Percentiles rank a stretch among this genome's conserved stretches.
phyloP scores from a whole-genome alignment of 2,888 invertebrate genomes.

The Exocentrus adspersus region DNA sequence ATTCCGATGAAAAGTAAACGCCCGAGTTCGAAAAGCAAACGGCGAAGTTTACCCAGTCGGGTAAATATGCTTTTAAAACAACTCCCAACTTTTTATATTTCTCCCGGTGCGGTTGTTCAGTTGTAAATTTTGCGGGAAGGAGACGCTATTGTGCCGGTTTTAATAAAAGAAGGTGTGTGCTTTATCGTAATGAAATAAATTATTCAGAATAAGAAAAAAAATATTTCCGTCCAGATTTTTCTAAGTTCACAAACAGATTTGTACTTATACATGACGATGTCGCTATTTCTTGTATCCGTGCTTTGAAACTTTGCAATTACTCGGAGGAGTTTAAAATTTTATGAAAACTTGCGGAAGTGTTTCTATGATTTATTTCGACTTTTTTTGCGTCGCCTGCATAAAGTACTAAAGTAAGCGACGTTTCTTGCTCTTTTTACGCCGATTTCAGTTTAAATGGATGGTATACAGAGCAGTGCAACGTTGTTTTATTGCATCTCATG shows the following conservation, averaged over 20 bases:
- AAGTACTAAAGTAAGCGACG: conserved; percentile 8
- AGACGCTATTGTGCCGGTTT: neutral
- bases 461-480: neutral
- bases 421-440: neutral
- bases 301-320: conserved; percentile 2
- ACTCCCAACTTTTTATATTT: conserved; percentile 37
- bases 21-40: conserved; percentile 42
- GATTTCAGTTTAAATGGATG: neutral
- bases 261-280: no score
- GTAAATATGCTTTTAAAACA: conserved; percentile 42
- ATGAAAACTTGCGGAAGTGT: neutral
- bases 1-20: conserved; percentile 41
- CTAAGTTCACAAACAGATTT: no score
- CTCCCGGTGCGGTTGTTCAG: conserved; percentile 31
- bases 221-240: no score
- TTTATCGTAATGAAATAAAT: neutral
- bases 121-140: conserved; percentile 15
- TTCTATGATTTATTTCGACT: conserved; percentile 2
- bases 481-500: no score
- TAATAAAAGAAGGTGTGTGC: neutral
- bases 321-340: conserved; percentile 9
- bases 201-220: no score
- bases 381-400: neutral
- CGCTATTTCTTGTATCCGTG: neutral
- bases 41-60: conserved; percentile 37